Evolutionary conservation across 2,888 invertebrate genomes (phyloP), one percentile per base, ranked within the genome.

Genomic region (Agrochola lota): DNA sequence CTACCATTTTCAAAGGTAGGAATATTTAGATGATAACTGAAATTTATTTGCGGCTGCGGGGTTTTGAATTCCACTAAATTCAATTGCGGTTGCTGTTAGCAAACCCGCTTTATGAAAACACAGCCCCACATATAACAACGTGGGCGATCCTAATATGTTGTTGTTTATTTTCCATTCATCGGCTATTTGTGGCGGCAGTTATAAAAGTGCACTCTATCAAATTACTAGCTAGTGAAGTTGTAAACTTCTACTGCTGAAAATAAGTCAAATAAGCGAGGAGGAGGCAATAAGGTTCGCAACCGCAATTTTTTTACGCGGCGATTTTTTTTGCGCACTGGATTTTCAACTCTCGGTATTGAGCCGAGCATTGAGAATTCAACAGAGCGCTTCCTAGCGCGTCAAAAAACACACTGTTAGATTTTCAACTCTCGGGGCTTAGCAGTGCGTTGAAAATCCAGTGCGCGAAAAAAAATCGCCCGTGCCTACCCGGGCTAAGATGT

Each of bases 101-200:
- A 43, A 57, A 66, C 35, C 20, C 5, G n/a, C 12, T 35, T 11
- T 20, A 46, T 35, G 20, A 46, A 46, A 77, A 49, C 1, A 59
- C n/a, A 40, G 23, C 17, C 15, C 20, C 17, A 7, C 11, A n/a
- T 26, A 26, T 35, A 55, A 35, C 30, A n/a, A 0, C 62, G 9
- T 75, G n/a, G 60, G 7, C 40, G 26, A 78, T 46, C n/a, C 20
- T 49, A 6, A 20, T 43, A 35, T 49, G 17, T 17, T 35, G 0
- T 66, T 66, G 55, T 40, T 79, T 49, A 26, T 80, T 79, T 80
- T 80, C 30, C 20, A 60, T 52, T 12, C 52, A 60, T 23, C 6
- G 52, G 30, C 46, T 35, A 78, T 64, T 78, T 52, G 17, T 82
- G 78, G n/a, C 15, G 26, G 17, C 43, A 40, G 46, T 46, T 81